Evolutionary conservation across 1,140 invertebrate species (phyloP).

Genomic region (Fopius arisanus): DNA sequence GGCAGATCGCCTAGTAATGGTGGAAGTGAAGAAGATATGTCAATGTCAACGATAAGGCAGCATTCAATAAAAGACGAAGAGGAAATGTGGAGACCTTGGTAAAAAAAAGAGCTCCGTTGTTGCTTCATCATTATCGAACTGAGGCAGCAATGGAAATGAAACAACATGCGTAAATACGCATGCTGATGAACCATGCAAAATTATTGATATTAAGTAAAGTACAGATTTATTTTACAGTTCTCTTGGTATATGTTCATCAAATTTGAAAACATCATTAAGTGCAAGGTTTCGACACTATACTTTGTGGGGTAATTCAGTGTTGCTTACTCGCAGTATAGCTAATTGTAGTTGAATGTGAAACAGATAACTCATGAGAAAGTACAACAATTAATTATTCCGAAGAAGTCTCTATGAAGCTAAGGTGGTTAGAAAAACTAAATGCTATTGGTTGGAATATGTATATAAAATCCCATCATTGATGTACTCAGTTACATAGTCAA

Average conservation of each 20-base stretch:
- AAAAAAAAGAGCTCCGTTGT: slow-evolving; percentile 19
- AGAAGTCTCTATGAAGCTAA: not conserved
- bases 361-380: too few species aligned
- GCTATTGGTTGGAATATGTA: slow-evolving; percentile 44
- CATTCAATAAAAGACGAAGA: slow-evolving; percentile 60
- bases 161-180: slow-evolving; percentile 1
- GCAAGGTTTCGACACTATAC: not conserved
- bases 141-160: not conserved
- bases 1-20: slow-evolving; percentile 51
- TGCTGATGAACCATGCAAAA: slow-evolving; percentile 8
- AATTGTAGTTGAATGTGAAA: not conserved
- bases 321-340: not conserved
- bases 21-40: slow-evolving; percentile 39
- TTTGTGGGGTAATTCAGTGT: not conserved
- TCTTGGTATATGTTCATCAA: slow-evolving; percentile 60
- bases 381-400: not conserved
- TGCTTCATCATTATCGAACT: not conserved
- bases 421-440: too few species aligned
- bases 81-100: slow-evolving; percentile 65
- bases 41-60: slow-evolving; percentile 46
- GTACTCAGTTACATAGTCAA: slow-evolving; percentile 64
- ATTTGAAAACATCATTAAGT: slow-evolving; percentile 7
- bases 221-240: slow-evolving; percentile 67
- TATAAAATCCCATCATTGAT: slow-evolving; percentile 56
- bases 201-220: slow-evolving; percentile 42